These are phyloP conservation scores for Rhynchotus rufescens DNA, from an alignment of 2,797 vertebrate species.

Conservation along the genomic window DNA sequence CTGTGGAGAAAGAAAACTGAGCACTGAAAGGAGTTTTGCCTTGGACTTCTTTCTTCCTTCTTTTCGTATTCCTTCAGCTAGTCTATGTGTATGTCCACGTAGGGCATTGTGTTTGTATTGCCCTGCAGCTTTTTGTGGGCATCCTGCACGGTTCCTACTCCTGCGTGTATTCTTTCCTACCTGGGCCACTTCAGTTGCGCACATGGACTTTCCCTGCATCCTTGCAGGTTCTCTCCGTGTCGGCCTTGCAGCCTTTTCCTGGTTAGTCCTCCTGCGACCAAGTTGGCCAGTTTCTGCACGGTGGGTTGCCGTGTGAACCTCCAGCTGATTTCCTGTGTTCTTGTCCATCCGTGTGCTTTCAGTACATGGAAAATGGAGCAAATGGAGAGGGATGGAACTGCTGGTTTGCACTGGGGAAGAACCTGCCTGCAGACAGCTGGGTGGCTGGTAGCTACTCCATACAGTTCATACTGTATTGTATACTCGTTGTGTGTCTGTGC, in stretches of 20 bases:
- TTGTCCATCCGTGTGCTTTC: background rate
- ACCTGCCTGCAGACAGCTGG: background rate
- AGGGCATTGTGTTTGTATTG: background rate
- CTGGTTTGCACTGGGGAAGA: background rate
- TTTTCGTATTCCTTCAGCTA: background rate
- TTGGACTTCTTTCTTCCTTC: background rate
- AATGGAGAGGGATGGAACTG: background rate
- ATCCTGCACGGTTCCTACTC: background rate
- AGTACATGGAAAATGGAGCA: background rate
- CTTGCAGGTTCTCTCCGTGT: background rate
- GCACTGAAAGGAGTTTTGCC: background rate
- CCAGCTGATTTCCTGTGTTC: background rate
- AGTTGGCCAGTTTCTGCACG: background rate
- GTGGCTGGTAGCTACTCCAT: background rate
- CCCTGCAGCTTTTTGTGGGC: background rate
- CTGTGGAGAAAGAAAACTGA: background rate
- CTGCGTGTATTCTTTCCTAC: background rate
- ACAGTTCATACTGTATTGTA: background rate
- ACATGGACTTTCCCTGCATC: background rate
- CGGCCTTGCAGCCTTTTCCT: background rate
- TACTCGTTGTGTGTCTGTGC: background rate
- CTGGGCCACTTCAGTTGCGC: background rate
- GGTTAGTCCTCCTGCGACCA: background rate
- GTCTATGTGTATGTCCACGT: background rate
- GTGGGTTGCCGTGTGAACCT: background rate